A percentile compares a stretch with the other conserved stretches of the same genome.
Conservation (phyloP, 2,888 invertebrate species). For the Darwinula stevensoni region DNA sequence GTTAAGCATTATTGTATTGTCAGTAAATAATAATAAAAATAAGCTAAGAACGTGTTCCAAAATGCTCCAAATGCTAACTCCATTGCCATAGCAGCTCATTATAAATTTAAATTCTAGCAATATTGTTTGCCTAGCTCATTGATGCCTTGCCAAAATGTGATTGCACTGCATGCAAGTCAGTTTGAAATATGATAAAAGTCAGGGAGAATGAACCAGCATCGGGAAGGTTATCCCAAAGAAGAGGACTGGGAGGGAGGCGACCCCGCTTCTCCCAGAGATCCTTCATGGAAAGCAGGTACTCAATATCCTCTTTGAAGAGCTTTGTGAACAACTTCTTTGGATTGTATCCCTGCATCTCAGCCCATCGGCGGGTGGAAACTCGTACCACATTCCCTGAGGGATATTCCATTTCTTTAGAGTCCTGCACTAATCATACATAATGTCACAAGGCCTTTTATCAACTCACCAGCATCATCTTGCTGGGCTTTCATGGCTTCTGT, state of each 20-base stretch:
- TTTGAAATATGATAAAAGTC: no score
- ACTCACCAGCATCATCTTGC: conserved; percentile 17
- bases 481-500: conserved; percentile 15
- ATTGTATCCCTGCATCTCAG: conserved; percentile 48
- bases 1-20: no score
- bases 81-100: no score
- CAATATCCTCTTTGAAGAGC: conserved; percentile 76
- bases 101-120: no score
- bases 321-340: conserved; percentile 62
- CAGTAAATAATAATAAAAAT: no score
- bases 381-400: conserved; percentile 22
- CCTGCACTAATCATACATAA: no score
- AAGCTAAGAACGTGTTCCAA: no score
- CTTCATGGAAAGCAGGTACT: conserved; percentile 73
- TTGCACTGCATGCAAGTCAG: no score
- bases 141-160: no score
- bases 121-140: no score
- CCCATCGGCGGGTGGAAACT: conserved; percentile 63
- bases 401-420: no score
- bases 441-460: not conserved
- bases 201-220: conserved; percentile 18
- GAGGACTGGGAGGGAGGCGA: conserved; percentile 37
- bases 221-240: conserved; percentile 32
- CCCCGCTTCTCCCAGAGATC: conserved; percentile 77
- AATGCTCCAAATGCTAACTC: no score